Percentiles rank a stretch among this genome's conserved stretches.
Evolutionary conservation across 1,140 invertebrate genomes (phyloP).

Genomic region (Ostrea denselamellosa): DNA sequence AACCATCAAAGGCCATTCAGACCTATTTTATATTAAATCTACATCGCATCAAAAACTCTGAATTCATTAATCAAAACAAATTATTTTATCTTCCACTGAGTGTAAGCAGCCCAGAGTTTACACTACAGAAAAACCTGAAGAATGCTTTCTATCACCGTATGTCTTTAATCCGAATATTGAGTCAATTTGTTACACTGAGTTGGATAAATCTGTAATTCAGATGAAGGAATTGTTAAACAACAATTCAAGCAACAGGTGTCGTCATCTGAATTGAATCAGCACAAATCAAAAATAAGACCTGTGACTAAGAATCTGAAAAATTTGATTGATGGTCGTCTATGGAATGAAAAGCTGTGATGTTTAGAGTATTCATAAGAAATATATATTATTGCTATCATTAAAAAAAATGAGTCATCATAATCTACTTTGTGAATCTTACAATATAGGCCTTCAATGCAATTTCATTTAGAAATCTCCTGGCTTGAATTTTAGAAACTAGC

Average conservation of each 20-base stretch:
- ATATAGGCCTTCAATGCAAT: not conserved
- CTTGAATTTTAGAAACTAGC: not conserved
- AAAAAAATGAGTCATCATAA: not conserved
- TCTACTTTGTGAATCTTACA: not conserved
- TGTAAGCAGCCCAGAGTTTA: not conserved
- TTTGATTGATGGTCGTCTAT: not conserved
- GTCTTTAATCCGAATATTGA: constrained; percentile 5
- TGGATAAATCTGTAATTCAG: not conserved
- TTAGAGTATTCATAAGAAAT: not conserved
- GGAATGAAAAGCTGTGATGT: not conserved
- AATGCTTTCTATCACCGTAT: not conserved
- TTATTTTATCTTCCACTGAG: not conserved
- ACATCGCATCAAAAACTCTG: constrained; percentile 16
- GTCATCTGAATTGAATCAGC: not conserved
- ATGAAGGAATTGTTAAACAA: not conserved
- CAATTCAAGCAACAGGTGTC: constrained; percentile 10
- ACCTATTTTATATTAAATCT: constrained; percentile 17
- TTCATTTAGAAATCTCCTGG: not conserved
- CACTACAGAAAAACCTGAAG: not conserved
- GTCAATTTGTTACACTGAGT: constrained; percentile 4
- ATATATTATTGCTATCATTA: not conserved
- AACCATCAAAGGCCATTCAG: constrained; percentile 28
- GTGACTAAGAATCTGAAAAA: not conserved
- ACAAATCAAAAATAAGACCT: not conserved
- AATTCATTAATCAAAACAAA: constrained; percentile 37